phyloP scores from a whole-genome alignment of 2,797 vertebrate genomes.

The Arrhamphus sclerolepis region DNA sequence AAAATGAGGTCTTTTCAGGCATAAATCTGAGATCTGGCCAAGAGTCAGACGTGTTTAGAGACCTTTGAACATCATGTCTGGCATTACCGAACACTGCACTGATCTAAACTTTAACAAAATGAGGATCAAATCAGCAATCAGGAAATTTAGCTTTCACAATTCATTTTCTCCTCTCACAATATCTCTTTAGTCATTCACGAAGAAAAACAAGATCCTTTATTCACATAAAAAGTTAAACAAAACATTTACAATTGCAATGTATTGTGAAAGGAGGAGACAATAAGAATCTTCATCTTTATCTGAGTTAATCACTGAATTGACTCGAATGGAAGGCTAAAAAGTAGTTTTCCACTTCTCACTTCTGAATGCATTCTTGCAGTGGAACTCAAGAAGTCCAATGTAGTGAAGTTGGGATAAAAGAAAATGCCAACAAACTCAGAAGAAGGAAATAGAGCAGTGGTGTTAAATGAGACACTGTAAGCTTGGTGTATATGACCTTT shows the following conservation, averaged over 20 bases:
- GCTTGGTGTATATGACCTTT: conserved; percentile 13
- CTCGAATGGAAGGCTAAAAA: conserved; percentile 45
- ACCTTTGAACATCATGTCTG: too few relatives aligned
- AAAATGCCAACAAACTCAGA: conserved; percentile 52
- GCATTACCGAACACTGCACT: too few relatives aligned
- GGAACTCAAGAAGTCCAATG: conserved; percentile 20
- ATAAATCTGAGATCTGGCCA: too few relatives aligned
- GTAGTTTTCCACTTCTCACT: conserved; percentile 38
- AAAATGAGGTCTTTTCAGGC: too few relatives aligned
- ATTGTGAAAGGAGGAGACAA: conserved; percentile 41
- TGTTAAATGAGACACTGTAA: conserved; percentile 27
- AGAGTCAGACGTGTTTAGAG: too few relatives aligned
- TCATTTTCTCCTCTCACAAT: conserved; percentile 46
- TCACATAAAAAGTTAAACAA: conserved; percentile 60
- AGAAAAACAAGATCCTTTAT: conserved; percentile 52
- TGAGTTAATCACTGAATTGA: conserved; percentile 32
- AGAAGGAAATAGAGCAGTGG: conserved; percentile 39
- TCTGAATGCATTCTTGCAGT: conserved; percentile 33
- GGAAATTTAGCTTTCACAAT: conserved; percentile 48
- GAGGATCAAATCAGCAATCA: conserved; percentile 34
- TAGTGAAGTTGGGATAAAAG: conserved; percentile 45
- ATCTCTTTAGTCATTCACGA: conserved; percentile 50
- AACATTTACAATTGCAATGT: conserved; percentile 68
- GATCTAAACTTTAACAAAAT: background rate
- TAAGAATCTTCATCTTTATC: conserved; percentile 34